Base-by-base conservation (phyloP, 2,888 invertebrate genomes). In the Lasioglossum lativentre region DNA sequence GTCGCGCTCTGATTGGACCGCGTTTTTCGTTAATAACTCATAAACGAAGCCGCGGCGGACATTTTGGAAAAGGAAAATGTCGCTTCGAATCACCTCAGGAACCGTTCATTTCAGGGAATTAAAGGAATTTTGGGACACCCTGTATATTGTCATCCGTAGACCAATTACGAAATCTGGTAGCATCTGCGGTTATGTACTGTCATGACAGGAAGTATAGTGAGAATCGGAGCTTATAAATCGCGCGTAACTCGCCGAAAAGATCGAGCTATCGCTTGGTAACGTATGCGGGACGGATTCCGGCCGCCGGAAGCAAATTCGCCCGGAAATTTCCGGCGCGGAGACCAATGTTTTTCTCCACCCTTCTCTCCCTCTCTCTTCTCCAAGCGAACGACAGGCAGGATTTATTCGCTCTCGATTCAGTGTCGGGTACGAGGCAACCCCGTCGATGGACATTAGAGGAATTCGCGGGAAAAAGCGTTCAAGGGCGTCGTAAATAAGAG, bases 401-500 rank as follows among this genome's bases (percentile, higher is more conserved):
- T 81, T 78, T 81, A 78, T 81, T 78, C 52, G 38, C 42, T 23
- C 23, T 16, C 52, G 66, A 72, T 79, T 63, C 47, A 23, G 30
- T 45, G 63, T 59, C 16, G 47, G 72, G 68, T 4, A 38, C 66
- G 74, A 2, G 74, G 14, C 6, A 40, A 45, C 71, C 45, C 6
- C 4, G 38, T 16, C 0, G 79, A 42, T 45, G 45, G 45, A 82
- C 27, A 82, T 71, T 66, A 45, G 47, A 27, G 56, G 56, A 68
- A 68, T 70, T 23, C 68, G 40, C 42, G n/a, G 38, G 16, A 74
- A 59, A 68, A 42, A 19, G 45, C 30, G 59, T 75, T 16, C 77
- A 77, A 75, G 79, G 59, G 63, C 34, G 16, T 30, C 72, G 71
- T 78, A 78, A 80, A 83, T 83, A 83, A 83, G 34, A 80, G 73